These are phyloP conservation scores for Tetanocera ferruginea DNA, from an alignment of 2,888 invertebrate species.

Conservation along the genomic window DNA sequence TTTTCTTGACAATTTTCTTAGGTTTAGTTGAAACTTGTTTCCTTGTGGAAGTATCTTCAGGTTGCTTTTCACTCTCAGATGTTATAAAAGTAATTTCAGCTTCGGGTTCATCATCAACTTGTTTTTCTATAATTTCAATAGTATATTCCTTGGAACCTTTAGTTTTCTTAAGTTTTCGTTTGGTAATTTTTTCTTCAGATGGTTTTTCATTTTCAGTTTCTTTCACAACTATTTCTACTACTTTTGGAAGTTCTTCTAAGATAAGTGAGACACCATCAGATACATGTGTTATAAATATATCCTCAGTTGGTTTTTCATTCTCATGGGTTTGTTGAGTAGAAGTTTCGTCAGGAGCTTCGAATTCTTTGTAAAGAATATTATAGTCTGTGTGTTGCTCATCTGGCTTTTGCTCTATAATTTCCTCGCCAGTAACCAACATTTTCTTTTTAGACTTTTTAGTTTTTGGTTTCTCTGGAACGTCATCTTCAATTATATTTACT, in stretches of 20 bases:
- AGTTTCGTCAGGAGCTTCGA: conserved; percentile 1
- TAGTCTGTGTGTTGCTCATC: conserved; percentile 3
- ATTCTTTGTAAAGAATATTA: conserved; percentile 32
- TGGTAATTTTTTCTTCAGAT: conserved; percentile 67
- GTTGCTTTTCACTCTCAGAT: conserved; percentile 59
- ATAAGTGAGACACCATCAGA: conserved; percentile 28
- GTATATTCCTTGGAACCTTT: conserved; percentile 70
- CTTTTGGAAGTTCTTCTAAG: conserved; percentile 55
- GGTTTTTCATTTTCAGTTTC: conserved; percentile 63
- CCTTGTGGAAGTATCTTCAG: conserved; percentile 47
- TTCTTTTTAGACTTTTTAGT: conserved; percentile 47
- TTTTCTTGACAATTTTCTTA: conserved; percentile 54
- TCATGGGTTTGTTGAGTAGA: conserved; percentile 40
- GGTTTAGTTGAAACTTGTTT: conserved; percentile 48
- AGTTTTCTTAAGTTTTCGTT: conserved; percentile 70
- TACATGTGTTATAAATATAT: conserved; percentile 48
- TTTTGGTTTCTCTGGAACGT: conserved; percentile 53
- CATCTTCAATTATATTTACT: conserved; percentile 56
- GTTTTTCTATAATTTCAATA: conserved; percentile 70
- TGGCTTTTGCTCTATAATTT: conserved; percentile 24
- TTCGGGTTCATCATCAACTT: conserved; percentile 66
- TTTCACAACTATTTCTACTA: conserved; percentile 55
- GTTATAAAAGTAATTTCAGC: conserved; percentile 66
- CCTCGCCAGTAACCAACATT: conserved; percentile 43
- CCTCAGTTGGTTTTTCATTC: conserved; percentile 45